Evolutionary conservation across 2,888 invertebrate genomes (phyloP), one percentile per base, ranked within the genome.

Genomic region (Thereva unica): DNA sequence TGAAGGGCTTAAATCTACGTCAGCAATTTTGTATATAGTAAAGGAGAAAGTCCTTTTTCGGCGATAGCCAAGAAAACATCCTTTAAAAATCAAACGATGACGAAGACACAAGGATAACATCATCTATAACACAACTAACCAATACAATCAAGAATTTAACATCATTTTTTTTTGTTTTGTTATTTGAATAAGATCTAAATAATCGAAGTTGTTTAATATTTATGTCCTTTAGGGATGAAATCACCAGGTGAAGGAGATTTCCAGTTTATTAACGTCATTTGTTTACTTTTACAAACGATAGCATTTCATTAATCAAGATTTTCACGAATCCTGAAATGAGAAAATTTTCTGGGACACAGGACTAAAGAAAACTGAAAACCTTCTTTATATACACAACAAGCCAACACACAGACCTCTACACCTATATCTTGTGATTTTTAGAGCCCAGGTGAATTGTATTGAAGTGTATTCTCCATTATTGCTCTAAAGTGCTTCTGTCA

Each of bases 401-500:
- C 49, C 50, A 61, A 61, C n/a, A n/a, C n/a, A n/a, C 50, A 61
- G 49, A 61, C 50, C 61, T 50, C n/a, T n/a, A n/a, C n/a, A 61
- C 49, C 41, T 61, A 49, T 49, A 61, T 40, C 61, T 40, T 50
- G 10, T 40, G 50, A 49, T 50, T 38, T 10, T 7, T 23, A 23
- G 41, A 35, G 61, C 49, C n/a, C 61, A 61, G 61, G 61, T 61
- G 61, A 61, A 45, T 61, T 61, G 40, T 61, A 61, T 41, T 40
- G 50, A 61, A 61, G 50, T 50, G 50, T 50, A 23, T 61, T 40
- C 50, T 61, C 61, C 50, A 61, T 61, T 61, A 61, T 61, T 61
- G 50, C 61, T 50, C 61, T 61, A 50, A 61, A 61, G 61, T 61
- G 61, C 61, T 61, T 41, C 61, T 61, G 61, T 61, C 61, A 61